A percentile compares a stretch with the other conserved stretches of the same genome.
Conservation (phyloP, 1,140 invertebrate genomes). For the Drosophila azteca region DNA sequence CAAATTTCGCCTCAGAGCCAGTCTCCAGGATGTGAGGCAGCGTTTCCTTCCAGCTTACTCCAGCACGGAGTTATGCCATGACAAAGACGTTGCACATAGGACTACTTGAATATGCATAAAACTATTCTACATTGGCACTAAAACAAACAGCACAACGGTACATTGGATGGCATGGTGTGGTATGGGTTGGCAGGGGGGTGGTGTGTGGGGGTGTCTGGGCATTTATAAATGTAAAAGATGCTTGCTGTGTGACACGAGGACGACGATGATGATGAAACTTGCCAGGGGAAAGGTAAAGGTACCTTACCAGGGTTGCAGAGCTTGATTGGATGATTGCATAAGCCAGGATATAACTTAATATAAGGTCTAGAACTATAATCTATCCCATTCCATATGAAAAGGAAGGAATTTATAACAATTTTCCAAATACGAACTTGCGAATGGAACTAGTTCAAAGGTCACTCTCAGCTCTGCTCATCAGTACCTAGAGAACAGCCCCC, state of each 20-base stretch:
- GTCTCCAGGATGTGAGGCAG: constrained; percentile 3
- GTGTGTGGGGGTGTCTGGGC: constrained; percentile 25
- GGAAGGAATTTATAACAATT: constrained; percentile 34
- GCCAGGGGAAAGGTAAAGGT: constrained; percentile 59
- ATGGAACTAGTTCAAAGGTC: constrained; percentile 52
- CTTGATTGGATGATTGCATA: constrained; percentile 3
- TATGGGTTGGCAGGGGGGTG: constrained; percentile 17
- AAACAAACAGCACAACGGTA: constrained; percentile 72
- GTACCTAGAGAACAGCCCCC: constrained; percentile 2
- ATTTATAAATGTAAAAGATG: constrained; percentile 37
- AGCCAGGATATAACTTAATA: neutral
- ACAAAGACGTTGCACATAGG: constrained; percentile 70
- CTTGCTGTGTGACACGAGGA: constrained; percentile 57
- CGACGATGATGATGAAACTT: constrained; percentile 63
- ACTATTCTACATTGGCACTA: constrained; percentile 81
- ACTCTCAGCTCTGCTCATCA: constrained; percentile 17
- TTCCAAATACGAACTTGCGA: constrained; percentile 31
- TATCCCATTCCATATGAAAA: constrained; percentile 7
- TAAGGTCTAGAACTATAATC: constrained; percentile 8
- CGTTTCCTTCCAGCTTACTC: constrained; percentile 15
- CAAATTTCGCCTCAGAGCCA: constrained; percentile 52
- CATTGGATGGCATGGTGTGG: constrained; percentile 16
- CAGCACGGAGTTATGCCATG: constrained; percentile 60
- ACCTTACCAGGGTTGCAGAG: constrained; percentile 47
- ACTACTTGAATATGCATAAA: constrained; percentile 79